Percentiles rank a stretch among this genome's conserved stretches.
Conservation (phyloP, 2,797 vertebrate genomes). For the Telmatherina bonti region DNA sequence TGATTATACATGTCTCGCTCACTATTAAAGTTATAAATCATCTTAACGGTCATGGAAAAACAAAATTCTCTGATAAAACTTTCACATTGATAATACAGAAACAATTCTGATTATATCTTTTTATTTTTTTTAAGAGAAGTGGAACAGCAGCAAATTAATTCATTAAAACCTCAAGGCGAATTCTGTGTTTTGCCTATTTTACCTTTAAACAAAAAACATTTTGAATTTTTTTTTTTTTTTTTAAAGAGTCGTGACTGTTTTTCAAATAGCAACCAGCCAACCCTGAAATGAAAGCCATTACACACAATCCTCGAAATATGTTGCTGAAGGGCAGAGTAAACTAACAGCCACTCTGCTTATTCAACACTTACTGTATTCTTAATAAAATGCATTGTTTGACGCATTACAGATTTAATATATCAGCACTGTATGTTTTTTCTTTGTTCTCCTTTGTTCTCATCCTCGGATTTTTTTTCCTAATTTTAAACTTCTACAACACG, state of each 20-base stretch:
- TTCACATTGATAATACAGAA: background rate
- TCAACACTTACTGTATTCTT: slow-evolving; percentile 16
- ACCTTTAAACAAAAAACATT: background rate
- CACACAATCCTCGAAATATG: slow-evolving; percentile 4
- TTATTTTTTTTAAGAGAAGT: no score
- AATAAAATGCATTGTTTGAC: slow-evolving; percentile 17
- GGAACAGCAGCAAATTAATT: background rate
- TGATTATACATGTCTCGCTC: background rate
- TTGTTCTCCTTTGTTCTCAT: background rate
- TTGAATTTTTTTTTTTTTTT: slow-evolving; percentile 3
- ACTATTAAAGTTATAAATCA: background rate
- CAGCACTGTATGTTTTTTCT: background rate
- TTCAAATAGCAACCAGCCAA: slow-evolving; percentile 20
- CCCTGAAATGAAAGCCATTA: slow-evolving; percentile 37
- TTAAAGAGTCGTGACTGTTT: slow-evolving; percentile 6
- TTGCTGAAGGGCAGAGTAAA: slow-evolving; percentile 24
- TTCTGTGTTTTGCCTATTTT: background rate
- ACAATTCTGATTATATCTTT: no score
- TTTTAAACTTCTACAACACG: slow-evolving; percentile 10
- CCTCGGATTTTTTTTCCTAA: background rate
- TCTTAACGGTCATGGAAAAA: background rate
- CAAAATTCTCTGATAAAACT: background rate
- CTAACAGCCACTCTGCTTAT: slow-evolving; percentile 14
- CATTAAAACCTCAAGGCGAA: background rate
- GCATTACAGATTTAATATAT: slow-evolving; percentile 15